A percentile compares a stretch with the other conserved stretches of the same genome.
phyloP scores from a whole-genome alignment of 2,888 invertebrate genomes.

The Sarcophaga caerulescens region DNA sequence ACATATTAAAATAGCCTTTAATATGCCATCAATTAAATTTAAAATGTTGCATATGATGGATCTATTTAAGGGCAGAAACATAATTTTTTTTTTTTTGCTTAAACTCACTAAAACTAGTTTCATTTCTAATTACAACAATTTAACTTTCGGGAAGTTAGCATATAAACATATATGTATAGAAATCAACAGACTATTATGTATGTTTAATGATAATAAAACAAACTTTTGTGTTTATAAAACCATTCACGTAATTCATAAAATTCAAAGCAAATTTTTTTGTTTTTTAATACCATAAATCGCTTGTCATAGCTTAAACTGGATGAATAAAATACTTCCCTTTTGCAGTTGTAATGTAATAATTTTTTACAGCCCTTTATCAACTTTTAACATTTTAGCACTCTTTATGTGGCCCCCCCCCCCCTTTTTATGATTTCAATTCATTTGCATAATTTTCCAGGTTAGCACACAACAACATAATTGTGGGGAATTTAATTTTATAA shows the following conservation, averaged over 20 bases:
- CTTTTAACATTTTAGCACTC: conserved; percentile 16
- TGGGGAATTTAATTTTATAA: conserved; percentile 20
- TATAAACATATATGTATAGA: not conserved
- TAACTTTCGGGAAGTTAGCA: not conserved
- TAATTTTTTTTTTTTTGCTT: not conserved
- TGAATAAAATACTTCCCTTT: not conserved
- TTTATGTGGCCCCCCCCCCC: not conserved
- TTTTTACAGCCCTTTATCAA: not conserved
- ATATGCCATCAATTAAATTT: too few species aligned
- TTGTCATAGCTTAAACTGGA: not conserved
- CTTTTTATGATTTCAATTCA: not conserved
- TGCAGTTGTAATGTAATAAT: not conserved
- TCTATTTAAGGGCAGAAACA: too few species aligned
- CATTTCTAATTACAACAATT: too few species aligned
- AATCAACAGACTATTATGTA: not conserved
- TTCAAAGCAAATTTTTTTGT: not conserved
- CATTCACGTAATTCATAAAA: not conserved
- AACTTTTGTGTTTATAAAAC: not conserved
- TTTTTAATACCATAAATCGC: not conserved
- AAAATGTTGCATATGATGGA: too few species aligned
- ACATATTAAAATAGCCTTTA: too few species aligned
- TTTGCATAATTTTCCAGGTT: conserved; percentile 12
- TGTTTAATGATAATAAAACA: not conserved
- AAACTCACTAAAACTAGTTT: not conserved
- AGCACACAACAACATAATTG: conserved; percentile 9